Evolutionary conservation across 2,888 invertebrate genomes (phyloP), one percentile per base, ranked within the genome.

Genomic region (Thumatha senex): DNA sequence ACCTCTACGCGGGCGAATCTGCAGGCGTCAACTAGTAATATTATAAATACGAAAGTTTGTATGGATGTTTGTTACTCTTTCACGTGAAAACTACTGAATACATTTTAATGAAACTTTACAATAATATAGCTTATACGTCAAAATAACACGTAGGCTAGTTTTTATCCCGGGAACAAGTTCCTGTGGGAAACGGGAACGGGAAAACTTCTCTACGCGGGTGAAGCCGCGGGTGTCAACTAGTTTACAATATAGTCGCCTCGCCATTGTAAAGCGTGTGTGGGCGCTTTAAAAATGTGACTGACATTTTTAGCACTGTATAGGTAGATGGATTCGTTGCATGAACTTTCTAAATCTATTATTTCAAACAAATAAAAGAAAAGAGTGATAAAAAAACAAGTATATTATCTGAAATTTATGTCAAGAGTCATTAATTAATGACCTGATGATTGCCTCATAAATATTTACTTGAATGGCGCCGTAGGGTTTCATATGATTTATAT

Each of bases 301-400:
- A 50, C 51, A 63, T 55, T 55, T 59, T 43, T 42, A 13, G 39
- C n/a, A 3, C 12, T 7, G 35, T 31, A 51, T 55, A 41, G 51
- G 48, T 29, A 30, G 51, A 15, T 46, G 42, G 40, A 40, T 35
- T 35, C 42, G 41, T 33, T 31, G 36, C 31, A 35, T 30, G 12
- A 46, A 46, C 10, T 33, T 12, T 33, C 35, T 29, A 18, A 11
- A 24, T 10, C 14, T 13, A n/a, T 31, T 13, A 47, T 47, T 47
- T 14, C 29, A 14, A 34, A 41, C 18, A 39, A 31, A 39, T 18
- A 30, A 30, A 31, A 33, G 18, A 24, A 2, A 24, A 24, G 5
- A 24, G 18, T 24, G 18, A 12, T 11, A 11, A n/a, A 40, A 33
- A 42, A n/a, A n/a, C n/a, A 42, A 14, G 7, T 8, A 0, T 8